phyloP scores from a whole-genome alignment of 2,888 invertebrate species.

The Uloborus plumipes region DNA sequence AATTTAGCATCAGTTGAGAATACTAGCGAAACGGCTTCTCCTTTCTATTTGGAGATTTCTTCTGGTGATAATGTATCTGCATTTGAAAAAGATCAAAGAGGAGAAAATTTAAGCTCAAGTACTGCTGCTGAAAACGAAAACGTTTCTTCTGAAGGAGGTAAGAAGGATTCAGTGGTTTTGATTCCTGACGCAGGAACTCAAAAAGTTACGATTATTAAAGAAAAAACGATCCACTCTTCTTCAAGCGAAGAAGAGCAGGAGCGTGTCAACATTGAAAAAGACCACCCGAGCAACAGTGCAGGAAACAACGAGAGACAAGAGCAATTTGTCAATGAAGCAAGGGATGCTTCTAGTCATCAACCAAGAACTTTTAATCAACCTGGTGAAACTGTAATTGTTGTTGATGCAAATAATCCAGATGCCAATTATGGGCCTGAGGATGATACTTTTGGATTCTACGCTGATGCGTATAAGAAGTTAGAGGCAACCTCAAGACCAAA shows the following conservation, averaged over 20 bases:
- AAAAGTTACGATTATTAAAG: conserved; percentile 34
- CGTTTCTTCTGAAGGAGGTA: no score
- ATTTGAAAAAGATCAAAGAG: no score
- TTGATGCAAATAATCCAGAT: not conserved
- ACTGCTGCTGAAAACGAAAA: no score
- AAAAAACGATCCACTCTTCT: conserved; percentile 22
- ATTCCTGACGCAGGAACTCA: conserved; percentile 8
- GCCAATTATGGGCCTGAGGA: conserved; percentile 43
- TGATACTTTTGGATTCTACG: conserved; percentile 36
- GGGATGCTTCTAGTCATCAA: not conserved
- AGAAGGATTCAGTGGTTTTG: no score
- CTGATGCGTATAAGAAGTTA: conserved; percentile 4
- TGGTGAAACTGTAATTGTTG: not conserved
- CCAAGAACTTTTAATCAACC: conserved; percentile 13
- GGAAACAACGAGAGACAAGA: not conserved
- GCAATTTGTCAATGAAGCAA: not conserved
- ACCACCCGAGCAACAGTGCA: conserved; percentile 1
- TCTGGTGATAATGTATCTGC: no score
- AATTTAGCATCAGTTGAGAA: no score
- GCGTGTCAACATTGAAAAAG: conserved; percentile 19
- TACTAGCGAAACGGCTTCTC: no score
- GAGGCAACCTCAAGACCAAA: not conserved
- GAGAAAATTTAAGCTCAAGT: no score
- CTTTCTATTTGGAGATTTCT: no score
- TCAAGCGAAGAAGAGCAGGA: conserved; percentile 40